phyloP scores from a whole-genome alignment of 1,140 invertebrate species.

The Ceratoteleas bidentatus region DNA sequence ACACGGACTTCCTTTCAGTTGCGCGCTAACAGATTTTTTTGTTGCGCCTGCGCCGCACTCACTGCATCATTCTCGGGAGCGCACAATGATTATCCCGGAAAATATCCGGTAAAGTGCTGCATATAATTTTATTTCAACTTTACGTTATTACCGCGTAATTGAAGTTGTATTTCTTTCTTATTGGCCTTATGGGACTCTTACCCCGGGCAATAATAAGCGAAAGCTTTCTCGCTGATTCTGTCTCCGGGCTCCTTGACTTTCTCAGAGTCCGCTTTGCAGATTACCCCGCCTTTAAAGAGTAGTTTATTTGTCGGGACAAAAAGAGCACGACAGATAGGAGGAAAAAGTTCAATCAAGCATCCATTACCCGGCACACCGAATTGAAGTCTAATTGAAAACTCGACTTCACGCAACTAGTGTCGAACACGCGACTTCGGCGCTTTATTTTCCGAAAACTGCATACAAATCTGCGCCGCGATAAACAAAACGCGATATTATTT shows the following conservation, averaged over 20 bases:
- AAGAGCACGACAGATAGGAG: conserved; percentile 13
- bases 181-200: conserved; percentile 57
- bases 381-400: conserved; percentile 52
- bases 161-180: conserved; percentile 64
- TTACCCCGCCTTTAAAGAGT: conserved; percentile 48
- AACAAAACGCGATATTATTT: conserved; percentile 43
- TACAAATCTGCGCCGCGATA: conserved; percentile 30
- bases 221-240: conserved; percentile 60
- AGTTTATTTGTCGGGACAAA: conserved; percentile 52
- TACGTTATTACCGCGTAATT: conserved; percentile 62
- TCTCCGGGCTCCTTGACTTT: conserved; percentile 43
- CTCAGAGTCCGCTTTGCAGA: conserved; percentile 53
- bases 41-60: neutral
- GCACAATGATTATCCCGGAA: conserved; percentile 30
- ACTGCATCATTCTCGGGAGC: conserved; percentile 19
- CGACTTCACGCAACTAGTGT: conserved; percentile 38
- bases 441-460: conserved; percentile 1
- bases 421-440: conserved; percentile 15
- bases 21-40: neutral
- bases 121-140: conserved; percentile 61
- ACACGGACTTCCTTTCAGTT: conserved; percentile 14
- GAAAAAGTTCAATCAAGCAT: conserved; percentile 32
- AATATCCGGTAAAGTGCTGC: conserved; percentile 24
- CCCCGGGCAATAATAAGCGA: conserved; percentile 51
- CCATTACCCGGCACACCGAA: conserved; percentile 14